Conservation (phyloP, 2,888 invertebrate genomes). For the Acanthopleura granulata region DNA sequence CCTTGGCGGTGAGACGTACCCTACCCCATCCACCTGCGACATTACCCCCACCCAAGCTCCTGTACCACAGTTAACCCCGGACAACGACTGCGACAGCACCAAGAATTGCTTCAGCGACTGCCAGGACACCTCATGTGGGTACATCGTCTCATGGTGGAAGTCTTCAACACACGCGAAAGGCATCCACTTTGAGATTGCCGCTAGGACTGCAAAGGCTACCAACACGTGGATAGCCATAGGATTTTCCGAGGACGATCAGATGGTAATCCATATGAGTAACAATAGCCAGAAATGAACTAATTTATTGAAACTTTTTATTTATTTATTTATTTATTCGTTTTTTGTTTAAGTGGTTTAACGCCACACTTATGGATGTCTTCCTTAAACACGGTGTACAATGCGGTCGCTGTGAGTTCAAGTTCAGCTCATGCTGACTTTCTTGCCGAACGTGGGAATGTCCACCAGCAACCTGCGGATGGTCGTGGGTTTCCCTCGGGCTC, state of each 20-base stretch:
- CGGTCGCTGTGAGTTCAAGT: no score
- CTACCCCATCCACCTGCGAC: conserved; percentile 26
- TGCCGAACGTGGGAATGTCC: no score
- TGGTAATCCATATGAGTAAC: conserved; percentile 43
- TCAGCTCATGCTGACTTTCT: no score
- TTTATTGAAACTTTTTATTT: neutral
- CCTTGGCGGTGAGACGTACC: neutral
- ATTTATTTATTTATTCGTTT: neutral
- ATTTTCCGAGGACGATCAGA: conserved; percentile 61
- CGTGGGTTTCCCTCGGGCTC: no score
- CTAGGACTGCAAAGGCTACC: conserved; percentile 31
- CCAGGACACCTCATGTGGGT: conserved; percentile 47
- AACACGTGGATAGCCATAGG: conserved; percentile 61
- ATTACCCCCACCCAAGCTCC: conserved; percentile 23
- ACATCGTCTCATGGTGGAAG: conserved; percentile 57
- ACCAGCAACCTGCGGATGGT: no score
- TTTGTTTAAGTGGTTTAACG: neutral
- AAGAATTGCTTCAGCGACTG: conserved; percentile 64
- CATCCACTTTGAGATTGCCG: conserved; percentile 46
- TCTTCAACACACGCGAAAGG: conserved; percentile 27
- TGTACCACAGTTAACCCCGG: conserved; percentile 29
- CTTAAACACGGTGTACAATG: no score
- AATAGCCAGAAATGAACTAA: no score
- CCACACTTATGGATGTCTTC: neutral
- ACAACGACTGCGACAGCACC: conserved; percentile 51